Evolutionary conservation across 2,113 vertebrate genomes (phyloP).

Genomic region (Phycodurus eques): DNA sequence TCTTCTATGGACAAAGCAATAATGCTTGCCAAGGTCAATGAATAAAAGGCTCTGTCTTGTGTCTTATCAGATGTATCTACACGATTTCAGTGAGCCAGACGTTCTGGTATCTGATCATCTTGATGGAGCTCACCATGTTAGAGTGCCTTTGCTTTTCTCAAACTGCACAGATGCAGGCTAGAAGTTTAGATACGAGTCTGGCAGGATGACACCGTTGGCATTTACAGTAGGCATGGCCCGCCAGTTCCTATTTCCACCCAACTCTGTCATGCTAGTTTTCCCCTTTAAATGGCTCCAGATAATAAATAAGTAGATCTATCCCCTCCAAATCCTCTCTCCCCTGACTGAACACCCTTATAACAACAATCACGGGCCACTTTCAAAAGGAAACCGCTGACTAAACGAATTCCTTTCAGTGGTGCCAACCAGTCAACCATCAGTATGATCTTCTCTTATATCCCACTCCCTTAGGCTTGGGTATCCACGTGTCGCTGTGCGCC

Average conservation of each 20-base stretch:
- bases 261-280: slow-evolving; percentile 60
- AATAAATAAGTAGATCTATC: slow-evolving; percentile 77
- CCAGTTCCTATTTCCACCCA: slow-evolving; percentile 74
- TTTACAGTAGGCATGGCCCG: slow-evolving; percentile 68
- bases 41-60: slow-evolving; percentile 11
- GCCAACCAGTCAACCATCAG: slow-evolving; percentile 56
- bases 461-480: slow-evolving; percentile 55
- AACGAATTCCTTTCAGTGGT: slow-evolving; percentile 71
- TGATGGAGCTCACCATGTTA: slow-evolving; percentile 26
- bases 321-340: slow-evolving; percentile 73
- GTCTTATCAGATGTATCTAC: slow-evolving; percentile 12
- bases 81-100: slow-evolving; percentile 20
- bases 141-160: slow-evolving; percentile 26
- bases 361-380: slow-evolving; percentile 72
- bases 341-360: slow-evolving; percentile 71
- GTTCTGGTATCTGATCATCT: slow-evolving; percentile 56
- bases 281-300: slow-evolving; percentile 72
- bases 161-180: slow-evolving; percentile 25
- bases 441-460: slow-evolving; percentile 66
- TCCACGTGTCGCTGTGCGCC: slow-evolving; percentile 15
- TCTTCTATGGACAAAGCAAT: not conserved
- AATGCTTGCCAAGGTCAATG: slow-evolving; percentile 3
- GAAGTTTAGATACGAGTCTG: slow-evolving; percentile 54
- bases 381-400: slow-evolving; percentile 75
- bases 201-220: slow-evolving; percentile 61